Evolutionary conservation across 2,113 vertebrate genomes (phyloP), one percentile per base, ranked within the genome.

Genomic region (Pelecanus crispus): DNA sequence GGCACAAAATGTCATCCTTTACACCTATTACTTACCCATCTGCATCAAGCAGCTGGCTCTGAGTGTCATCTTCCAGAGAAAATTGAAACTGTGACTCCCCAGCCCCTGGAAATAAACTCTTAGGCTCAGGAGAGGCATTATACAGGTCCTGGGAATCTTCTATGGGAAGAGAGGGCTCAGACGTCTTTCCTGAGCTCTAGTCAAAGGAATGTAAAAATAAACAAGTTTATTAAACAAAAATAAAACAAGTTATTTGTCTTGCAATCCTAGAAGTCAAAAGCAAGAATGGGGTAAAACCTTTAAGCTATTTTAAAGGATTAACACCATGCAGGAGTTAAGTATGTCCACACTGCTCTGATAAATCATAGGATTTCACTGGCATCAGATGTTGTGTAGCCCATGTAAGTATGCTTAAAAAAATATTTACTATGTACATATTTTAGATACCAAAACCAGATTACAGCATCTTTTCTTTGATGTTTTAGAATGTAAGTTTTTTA

Each of bases 101-200:
- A 92, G 97, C 95, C 29, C 97, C 98, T 55, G 98, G 97, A 88
- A 98, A 97, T 95, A 89, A 98, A 97, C 97, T 98, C 79, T 99
- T 99, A 2, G 98, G 97, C 32, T 99, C 99, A 73, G 99, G 99
- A 53, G 99, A 98, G 29, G 98, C 98, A 36, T 99, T 99, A 42
- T 99, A 99, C 63, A 99, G 97, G 97, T 99, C 99, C 93, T 99
- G 99, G 70, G 99, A 99, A 98, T 99, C 99, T 96, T 99, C 99
- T 70, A 99, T 98, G 16, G 99, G 99, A 94, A 99, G 99, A 79
- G 99, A 99, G 25, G 98, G 99, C 97, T 99, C 99, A 1, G 99
- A 99, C 14, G 99, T 98, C 97, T 99, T 99, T 36, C 99, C 99
- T 71, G 99, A 99, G 96, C 99, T 99, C 99, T 99, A 79, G 75